phyloP scores from a whole-genome alignment of 1,140 invertebrate genomes.

The Dendrolimus kikuchii region DNA sequence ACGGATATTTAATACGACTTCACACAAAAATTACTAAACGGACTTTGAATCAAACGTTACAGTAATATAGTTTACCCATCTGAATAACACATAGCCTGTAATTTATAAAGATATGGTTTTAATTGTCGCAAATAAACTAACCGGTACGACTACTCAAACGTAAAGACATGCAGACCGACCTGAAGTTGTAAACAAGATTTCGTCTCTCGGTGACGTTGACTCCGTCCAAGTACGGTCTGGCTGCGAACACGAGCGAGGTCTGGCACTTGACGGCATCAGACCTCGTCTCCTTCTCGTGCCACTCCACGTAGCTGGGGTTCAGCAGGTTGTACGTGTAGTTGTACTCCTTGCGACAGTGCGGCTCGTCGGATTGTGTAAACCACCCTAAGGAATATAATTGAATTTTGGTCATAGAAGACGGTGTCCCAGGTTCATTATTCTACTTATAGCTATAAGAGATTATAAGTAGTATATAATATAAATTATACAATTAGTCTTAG shows the following conservation, averaged over 20 bases:
- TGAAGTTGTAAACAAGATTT: slow-evolving; percentile 91
- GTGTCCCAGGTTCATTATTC: too few relatives aligned
- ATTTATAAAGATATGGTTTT: too few relatives aligned
- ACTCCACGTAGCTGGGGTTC: slow-evolving; percentile 84
- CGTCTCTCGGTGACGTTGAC: slow-evolving; percentile 90
- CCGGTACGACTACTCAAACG: background rate
- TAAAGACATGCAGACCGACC: slow-evolving; percentile 32
- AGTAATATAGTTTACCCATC: too few relatives aligned
- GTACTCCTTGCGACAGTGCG: slow-evolving; percentile 84
- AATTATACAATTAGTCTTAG: too few relatives aligned
- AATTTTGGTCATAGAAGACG: too few relatives aligned
- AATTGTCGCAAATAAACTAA: too few relatives aligned
- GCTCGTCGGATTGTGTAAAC: slow-evolving; percentile 86
- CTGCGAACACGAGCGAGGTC: slow-evolving; percentile 84
- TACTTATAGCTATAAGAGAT: too few relatives aligned
- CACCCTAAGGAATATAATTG: slow-evolving; percentile 72
- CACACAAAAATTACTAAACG: too few relatives aligned
- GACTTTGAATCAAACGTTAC: too few relatives aligned
- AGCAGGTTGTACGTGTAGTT: slow-evolving; percentile 79
- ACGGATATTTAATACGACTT: too few relatives aligned
- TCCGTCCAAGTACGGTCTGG: slow-evolving; percentile 84
- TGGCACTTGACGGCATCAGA: slow-evolving; percentile 74
- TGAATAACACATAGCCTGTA: too few relatives aligned
- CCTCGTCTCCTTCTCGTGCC: slow-evolving; percentile 82
- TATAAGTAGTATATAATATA: background rate